Percentiles rank a stretch among this genome's conserved stretches.
phyloP scores from a whole-genome alignment of 2,797 vertebrate genomes.

The Tadarida brasiliensis region DNA sequence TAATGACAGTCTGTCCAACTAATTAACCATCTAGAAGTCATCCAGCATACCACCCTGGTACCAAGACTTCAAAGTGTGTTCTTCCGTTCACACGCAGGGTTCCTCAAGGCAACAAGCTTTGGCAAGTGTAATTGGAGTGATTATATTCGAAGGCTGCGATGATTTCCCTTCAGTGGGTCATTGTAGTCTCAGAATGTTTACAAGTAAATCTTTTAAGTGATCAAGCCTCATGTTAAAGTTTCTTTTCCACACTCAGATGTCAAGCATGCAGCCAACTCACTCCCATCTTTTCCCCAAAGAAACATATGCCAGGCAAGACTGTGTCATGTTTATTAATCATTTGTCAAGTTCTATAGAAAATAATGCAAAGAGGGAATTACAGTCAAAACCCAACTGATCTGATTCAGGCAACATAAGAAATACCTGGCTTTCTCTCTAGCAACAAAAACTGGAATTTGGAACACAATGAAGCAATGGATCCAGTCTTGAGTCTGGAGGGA shows the following conservation, averaged over 20 bases:
- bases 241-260: slow-evolving; percentile 62
- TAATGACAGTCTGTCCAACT: background rate
- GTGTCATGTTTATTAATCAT: slow-evolving; percentile 62
- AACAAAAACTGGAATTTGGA: background rate
- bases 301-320: slow-evolving; percentile 52
- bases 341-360: slow-evolving; percentile 68
- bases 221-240: slow-evolving; percentile 4
- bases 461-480: background rate
- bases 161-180: slow-evolving; percentile 12
- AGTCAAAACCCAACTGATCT: slow-evolving; percentile 63
- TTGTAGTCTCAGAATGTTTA: slow-evolving; percentile 42
- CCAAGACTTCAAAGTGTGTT: background rate
- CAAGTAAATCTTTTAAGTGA: slow-evolving; percentile 47
- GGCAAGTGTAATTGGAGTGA: background rate
- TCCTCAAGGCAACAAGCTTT: background rate
- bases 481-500: slow-evolving; percentile 51
- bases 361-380: slow-evolving; percentile 63
- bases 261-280: slow-evolving; percentile 55
- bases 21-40: background rate
- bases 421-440: slow-evolving; percentile 46
- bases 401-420: slow-evolving; percentile 61
- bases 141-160: slow-evolving; percentile 43
- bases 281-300: slow-evolving; percentile 77
- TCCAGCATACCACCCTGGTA: background rate
- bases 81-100: background rate